These are phyloP conservation scores for Balaeniceps rex DNA, from an alignment of 2,113 vertebrate species.

Conservation along the genomic window DNA sequence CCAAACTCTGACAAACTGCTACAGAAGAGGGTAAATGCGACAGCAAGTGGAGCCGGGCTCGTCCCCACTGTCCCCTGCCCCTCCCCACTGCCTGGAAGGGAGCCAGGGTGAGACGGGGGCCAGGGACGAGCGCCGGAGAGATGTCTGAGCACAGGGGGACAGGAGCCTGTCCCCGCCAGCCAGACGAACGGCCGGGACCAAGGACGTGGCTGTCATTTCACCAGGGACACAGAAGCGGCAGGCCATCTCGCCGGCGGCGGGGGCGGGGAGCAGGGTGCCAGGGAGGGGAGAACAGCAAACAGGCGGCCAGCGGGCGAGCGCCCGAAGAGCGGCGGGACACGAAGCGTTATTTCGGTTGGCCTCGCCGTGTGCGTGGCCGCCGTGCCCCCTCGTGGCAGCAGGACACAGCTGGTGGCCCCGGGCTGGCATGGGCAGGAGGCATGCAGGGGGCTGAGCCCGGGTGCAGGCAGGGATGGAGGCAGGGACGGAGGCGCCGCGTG, in stretches of 20 bases:
- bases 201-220: not conserved
- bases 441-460: not conserved
- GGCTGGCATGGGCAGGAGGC: not conserved
- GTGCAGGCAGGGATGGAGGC: not conserved
- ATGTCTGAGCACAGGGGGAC: not conserved
- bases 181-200: not conserved
- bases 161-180: not conserved
- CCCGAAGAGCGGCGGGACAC: fast-evolving
- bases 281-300: not conserved
- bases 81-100: not conserved
- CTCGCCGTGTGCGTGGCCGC: not conserved
- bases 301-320: fast-evolving
- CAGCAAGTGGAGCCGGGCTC: not conserved
- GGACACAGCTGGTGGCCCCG: not conserved
- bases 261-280: not conserved
- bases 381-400: constrained; percentile 60
- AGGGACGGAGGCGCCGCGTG: not conserved
- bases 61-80: not conserved
- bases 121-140: not conserved
- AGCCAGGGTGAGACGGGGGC: not conserved
- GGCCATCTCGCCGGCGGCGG: not conserved
- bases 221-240: not conserved
- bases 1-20: fast-evolving
- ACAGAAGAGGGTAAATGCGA: not conserved
- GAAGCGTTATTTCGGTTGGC: not conserved